phyloP scores from a whole-genome alignment of 1,140 invertebrate species.

The Thaumatotibia leucotreta region DNA sequence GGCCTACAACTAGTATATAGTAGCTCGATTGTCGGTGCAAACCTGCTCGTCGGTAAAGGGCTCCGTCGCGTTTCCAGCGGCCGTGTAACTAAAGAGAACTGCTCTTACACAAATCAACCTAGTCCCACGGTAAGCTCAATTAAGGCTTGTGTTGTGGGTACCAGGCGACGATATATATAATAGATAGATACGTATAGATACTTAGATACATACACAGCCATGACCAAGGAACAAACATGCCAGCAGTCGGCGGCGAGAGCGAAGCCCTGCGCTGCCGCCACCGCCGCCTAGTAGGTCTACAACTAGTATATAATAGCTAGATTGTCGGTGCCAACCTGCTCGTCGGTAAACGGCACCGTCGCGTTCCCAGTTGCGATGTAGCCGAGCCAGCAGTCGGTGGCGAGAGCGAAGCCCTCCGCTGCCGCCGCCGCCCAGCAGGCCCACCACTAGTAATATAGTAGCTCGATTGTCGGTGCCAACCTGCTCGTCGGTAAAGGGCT shows the following conservation, averaged over 20 bases:
- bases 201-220: too few relatives aligned
- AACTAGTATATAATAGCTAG: slow-evolving; percentile 32
- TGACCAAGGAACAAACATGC: too few relatives aligned
- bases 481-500: too few relatives aligned
- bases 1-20: slow-evolving; percentile 20
- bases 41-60: too few relatives aligned
- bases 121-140: too few relatives aligned
- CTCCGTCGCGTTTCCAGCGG: slow-evolving; percentile 26
- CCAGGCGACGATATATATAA: too few relatives aligned
- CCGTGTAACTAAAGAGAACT: slow-evolving; percentile 41
- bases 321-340: too few relatives aligned
- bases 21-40: slow-evolving; percentile 39
- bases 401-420: slow-evolving; percentile 41
- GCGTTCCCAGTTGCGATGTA: slow-evolving; percentile 31
- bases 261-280: slow-evolving; percentile 43
- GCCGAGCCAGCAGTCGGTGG: slow-evolving; percentile 59
- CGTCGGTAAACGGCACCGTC: slow-evolving; percentile 20
- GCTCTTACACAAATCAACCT: too few relatives aligned
- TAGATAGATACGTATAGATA: too few relatives aligned
- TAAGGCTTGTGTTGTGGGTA: too few relatives aligned
- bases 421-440: too few relatives aligned
- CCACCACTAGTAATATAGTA: slow-evolving; percentile 25
- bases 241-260: slow-evolving; percentile 55
- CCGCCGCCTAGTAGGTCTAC: slow-evolving; percentile 41
- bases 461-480: too few relatives aligned